phyloP scores from a whole-genome alignment of 2,113 vertebrate species.

The Lepus europaeus region DNA sequence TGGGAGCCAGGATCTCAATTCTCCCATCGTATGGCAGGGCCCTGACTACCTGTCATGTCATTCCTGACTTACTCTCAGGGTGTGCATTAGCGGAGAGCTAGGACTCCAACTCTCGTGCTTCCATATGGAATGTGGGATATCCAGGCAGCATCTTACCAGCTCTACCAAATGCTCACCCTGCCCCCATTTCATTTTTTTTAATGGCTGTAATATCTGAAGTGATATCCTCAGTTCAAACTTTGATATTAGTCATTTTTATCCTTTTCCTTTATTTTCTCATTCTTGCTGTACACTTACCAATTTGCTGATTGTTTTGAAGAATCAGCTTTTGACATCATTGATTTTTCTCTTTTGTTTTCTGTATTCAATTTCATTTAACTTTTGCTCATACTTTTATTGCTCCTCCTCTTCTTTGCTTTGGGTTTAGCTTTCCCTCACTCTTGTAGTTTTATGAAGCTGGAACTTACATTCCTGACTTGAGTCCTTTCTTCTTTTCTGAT shows the following conservation, averaged over 20 bases:
- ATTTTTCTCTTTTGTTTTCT: background rate
- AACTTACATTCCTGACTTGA: background rate
- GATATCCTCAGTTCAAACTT: background rate
- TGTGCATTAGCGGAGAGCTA: too few relatives aligned
- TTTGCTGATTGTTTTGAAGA: background rate
- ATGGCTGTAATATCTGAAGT: background rate
- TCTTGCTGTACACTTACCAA: background rate
- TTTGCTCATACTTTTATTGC: background rate
- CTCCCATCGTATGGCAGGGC: too few relatives aligned
- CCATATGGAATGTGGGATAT: too few relatives aligned
- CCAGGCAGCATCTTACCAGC: too few relatives aligned
- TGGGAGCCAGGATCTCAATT: too few relatives aligned
- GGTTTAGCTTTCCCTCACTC: background rate
- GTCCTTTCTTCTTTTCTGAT: background rate
- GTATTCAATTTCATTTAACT: background rate
- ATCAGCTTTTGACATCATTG: background rate
- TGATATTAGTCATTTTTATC: background rate
- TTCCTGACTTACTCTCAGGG: too few relatives aligned
- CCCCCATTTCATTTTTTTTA: background rate
- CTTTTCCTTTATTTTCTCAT: background rate
- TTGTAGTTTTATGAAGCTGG: background rate
- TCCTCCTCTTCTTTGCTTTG: background rate
- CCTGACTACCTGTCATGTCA: too few relatives aligned
- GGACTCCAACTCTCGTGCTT: too few relatives aligned
- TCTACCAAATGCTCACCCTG: background rate